Evolutionary conservation across 2,797 vertebrate species (phyloP), one percentile per base, ranked within the genome.

Genomic region (Epinephelus coioides): DNA sequence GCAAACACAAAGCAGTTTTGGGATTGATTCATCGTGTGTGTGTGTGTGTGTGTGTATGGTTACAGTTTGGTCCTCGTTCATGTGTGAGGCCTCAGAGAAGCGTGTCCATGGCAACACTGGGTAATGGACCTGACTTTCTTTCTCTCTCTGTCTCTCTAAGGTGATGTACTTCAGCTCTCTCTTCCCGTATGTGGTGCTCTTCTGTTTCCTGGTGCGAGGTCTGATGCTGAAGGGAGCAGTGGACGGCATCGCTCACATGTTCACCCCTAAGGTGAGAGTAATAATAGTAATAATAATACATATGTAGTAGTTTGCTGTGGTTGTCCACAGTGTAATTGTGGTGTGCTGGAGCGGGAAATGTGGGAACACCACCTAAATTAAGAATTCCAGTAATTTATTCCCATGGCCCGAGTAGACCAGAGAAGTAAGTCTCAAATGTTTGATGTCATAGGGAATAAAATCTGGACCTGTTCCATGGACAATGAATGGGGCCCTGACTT

Each of bases 151-250:
- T 84, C 46, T 21, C 69, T 65, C 68, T 12, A 71, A 99, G 98
- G 98, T 99, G 94, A 99, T 99, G 98, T 99, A 99, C 92, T 99
- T 99, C 96, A 99, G 98, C 93, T 99, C 98, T 4, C 97, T 99
- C 72, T 99, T 99, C 93, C 98, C 98, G 0, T 99, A 99, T 0
- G 90, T 98, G 93, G 98, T 99, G 79, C 96, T 99, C 23, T 96
- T 98, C 91, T 99, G 98, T 89, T 99, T 99, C 94, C 91, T 99
- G 93, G 95, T 99, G 54, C 95, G 98, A 73, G 98, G 97, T 0
- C 88, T 99, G 67, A 79, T 99, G 86, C 95, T 99, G 82, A 96
- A 96, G 1, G 98, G 98, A 18, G 97, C 98, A 0, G 92, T 99
- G 21, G 98, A 99, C 1, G 98, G 98, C 61, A 99, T 99, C 73